Evolutionary conservation across 2,113 vertebrate genomes (phyloP), one percentile per base, ranked within the genome.

Genomic region (Mormyrus lacerda): DNA sequence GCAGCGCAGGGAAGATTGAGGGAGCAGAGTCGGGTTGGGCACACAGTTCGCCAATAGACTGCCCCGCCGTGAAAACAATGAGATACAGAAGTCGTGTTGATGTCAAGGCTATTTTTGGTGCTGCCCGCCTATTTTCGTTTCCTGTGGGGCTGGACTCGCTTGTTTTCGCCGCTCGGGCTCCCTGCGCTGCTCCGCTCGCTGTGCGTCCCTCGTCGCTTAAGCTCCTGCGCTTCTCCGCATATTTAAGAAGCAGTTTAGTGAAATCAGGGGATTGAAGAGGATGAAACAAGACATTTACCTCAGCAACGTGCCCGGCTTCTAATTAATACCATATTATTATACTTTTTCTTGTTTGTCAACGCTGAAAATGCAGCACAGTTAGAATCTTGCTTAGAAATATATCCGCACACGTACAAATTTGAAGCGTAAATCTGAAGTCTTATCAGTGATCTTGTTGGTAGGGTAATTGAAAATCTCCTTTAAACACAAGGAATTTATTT

Each of bases 11-110:
- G 89, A 87, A 88, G 90, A 90, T 88, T 27, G 61, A 92, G 91
- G 90, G 90, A 91, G 48, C 90, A 85, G 90, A 89, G 91, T 89
- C 39, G 35, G 53, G 44, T 44, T 88, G 87, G 58, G 35, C 58
- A 58, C 11, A 69, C 17, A 47, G 87, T 69, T 69, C 55, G 58
- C 87, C 87, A 88, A 69, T 88, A 65, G 82, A 87, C 31, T 53
- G 86, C 9, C 86, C 39, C 10, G 17, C 35, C 24, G 50, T 47
- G 17, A 84, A 45, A 44, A 31, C 39, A 69, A 21, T 53, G 50
- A 61, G 53, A 88, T 53, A 88, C n/a, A 48, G 87, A 88, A 65
- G 89, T 84, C 76, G 61, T 53, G 90, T 51, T 86, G 82, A 51
- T 88, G 69, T 90, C 89, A 86, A 85, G 58, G 84, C 90, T 89